Percentiles rank a stretch among this genome's conserved stretches.
Evolutionary conservation across 2,888 invertebrate genomes (phyloP).

Genomic region (Embidobia sp.): DNA sequence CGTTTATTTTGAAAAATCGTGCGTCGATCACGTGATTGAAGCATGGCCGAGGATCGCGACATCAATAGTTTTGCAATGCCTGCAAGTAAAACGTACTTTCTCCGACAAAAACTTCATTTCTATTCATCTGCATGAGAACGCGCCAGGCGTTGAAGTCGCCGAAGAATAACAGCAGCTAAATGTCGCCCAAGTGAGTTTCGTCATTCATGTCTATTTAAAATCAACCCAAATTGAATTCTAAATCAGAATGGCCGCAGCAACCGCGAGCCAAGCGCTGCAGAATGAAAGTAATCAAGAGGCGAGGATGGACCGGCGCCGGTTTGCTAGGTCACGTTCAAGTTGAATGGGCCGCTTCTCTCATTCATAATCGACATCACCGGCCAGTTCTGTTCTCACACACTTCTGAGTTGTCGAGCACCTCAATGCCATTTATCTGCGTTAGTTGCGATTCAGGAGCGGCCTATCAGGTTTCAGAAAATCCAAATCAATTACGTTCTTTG

Average conservation of each 20-base stretch:
- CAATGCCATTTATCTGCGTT: conserved; percentile 32
- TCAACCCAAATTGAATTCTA: conserved; percentile 47
- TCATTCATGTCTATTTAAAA: conserved; percentile 45
- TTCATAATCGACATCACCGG: conserved; percentile 73
- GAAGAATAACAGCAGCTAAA: conserved; percentile 11
- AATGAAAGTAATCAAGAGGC: conserved; percentile 70
- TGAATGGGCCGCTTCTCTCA: conserved; percentile 74
- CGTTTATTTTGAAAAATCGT: no score
- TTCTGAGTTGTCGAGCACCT: conserved; percentile 11
- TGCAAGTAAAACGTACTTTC: no score
- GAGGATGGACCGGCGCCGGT: conserved; percentile 69
- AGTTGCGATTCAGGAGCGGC: not conserved
- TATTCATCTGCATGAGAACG: not conserved
- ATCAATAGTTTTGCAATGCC: no score
- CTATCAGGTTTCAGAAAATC: conserved; percentile 8
- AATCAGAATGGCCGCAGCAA: conserved; percentile 17
- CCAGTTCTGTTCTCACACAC: conserved; percentile 47
- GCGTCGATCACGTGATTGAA: no score
- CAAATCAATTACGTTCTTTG: not conserved
- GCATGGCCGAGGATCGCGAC: no score
- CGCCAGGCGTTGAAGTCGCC: conserved; percentile 15
- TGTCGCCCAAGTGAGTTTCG: conserved; percentile 15
- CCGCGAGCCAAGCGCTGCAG: conserved; percentile 56
- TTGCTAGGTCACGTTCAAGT: conserved; percentile 73
- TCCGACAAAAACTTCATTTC: conserved; percentile 3